Conservation (phyloP, 2,888 invertebrate species). For the Pterostichus madidus region DNA sequence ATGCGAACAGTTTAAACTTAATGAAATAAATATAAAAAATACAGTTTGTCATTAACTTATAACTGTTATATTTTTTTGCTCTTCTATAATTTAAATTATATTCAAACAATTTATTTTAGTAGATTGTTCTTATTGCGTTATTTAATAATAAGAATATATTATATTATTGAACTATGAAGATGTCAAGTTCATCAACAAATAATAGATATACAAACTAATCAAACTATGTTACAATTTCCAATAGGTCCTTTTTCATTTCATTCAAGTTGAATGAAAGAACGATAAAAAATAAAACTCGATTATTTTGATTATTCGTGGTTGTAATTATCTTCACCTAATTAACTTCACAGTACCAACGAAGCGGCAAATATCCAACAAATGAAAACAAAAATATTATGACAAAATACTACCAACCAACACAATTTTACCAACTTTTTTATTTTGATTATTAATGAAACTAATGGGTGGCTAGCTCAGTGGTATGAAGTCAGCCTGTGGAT, state of each 20-base stretch:
- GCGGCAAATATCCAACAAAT: conserved; percentile 29
- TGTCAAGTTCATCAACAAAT: too few relatives aligned
- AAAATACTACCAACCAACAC: too few relatives aligned
- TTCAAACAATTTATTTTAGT: not conserved
- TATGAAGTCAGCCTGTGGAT: too few relatives aligned
- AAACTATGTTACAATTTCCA: not conserved
- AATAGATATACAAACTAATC: too few relatives aligned
- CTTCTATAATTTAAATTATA: too few relatives aligned
- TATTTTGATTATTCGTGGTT: conserved; percentile 69
- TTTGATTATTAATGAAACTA: too few relatives aligned
- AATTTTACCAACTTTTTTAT: too few relatives aligned
- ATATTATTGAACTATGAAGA: too few relatives aligned
- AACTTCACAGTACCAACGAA: conserved; percentile 15
- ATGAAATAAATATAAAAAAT: too few relatives aligned
- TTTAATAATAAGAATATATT: too few relatives aligned
- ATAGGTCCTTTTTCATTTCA: not conserved
- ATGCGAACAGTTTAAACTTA: not conserved
- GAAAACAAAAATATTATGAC: not conserved
- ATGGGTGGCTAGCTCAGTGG: too few relatives aligned
- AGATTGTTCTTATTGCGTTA: not conserved
- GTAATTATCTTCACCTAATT: conserved; percentile 68
- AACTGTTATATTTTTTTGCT: not conserved
- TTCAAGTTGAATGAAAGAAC: not conserved
- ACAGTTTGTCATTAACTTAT: not conserved
- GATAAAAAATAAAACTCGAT: conserved; percentile 68